Evolutionary conservation across 2,113 vertebrate species (phyloP).

Genomic region (Gasterosteus nipponicus): DNA sequence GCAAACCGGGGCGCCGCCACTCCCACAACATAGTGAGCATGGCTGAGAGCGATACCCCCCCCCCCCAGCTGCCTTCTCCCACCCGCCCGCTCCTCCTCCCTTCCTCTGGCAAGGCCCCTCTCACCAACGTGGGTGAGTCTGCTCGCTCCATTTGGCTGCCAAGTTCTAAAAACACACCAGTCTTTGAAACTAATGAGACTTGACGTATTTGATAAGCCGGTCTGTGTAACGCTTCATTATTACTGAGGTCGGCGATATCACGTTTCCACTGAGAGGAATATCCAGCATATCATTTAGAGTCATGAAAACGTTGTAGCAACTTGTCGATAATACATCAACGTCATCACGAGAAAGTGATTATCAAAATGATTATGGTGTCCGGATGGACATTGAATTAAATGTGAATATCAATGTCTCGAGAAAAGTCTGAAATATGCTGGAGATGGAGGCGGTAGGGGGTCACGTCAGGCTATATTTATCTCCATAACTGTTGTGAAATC

Average conservation of each 20-base stretch:
- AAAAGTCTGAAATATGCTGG: conserved; percentile 35
- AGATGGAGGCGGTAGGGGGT: conserved; percentile 36
- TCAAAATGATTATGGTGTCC: conserved; percentile 6
- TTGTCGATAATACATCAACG: conserved; percentile 6
- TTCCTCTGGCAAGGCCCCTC: conserved; percentile 85
- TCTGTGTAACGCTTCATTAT: conserved; percentile 14
- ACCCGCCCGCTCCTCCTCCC: conserved; percentile 79
- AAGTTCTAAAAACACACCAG: conserved; percentile 40
- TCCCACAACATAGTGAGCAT: conserved; percentile 87
- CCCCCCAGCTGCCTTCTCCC: conserved; percentile 90
- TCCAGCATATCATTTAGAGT: not conserved
- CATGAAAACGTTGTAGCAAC: conserved; percentile 2
- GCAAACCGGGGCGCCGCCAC: conserved; percentile 80
- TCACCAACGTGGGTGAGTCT: conserved; percentile 92
- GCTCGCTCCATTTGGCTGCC: conserved; percentile 12
- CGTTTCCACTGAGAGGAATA: conserved; percentile 1
- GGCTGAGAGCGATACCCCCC: conserved; percentile 86
- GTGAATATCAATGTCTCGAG: conserved; percentile 19
- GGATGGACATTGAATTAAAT: not conserved
- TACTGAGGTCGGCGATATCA: not conserved
- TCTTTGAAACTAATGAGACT: conserved; percentile 26
- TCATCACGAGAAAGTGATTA: not conserved
- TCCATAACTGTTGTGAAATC: conserved; percentile 51
- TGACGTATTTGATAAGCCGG: conserved; percentile 5
- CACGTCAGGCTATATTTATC: conserved; percentile 62